Evolutionary conservation across 2,797 vertebrate genomes (phyloP).

Genomic region (Neosilurus hyrtlii): DNA sequence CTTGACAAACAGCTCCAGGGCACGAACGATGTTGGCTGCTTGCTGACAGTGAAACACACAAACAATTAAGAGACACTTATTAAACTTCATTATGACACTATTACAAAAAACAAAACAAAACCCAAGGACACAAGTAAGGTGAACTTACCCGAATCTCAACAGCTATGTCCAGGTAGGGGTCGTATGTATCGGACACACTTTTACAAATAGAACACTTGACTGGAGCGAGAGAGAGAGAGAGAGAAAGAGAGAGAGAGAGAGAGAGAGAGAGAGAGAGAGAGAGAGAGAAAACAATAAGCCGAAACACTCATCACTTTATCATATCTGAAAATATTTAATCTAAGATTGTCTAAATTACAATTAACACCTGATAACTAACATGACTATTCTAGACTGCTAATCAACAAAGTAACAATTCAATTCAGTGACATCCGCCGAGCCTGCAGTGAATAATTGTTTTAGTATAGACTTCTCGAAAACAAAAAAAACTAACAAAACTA

Average conservation of each 20-base stretch:
- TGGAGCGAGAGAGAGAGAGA: constrained; percentile 50
- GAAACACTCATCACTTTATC: neutral
- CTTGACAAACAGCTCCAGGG: constrained; percentile 90
- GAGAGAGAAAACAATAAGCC: too few relatives aligned
- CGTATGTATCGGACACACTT: constrained; percentile 91
- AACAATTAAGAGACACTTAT: neutral
- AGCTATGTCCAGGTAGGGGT: constrained; percentile 90
- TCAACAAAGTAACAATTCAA: too few relatives aligned
- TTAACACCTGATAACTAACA: too few relatives aligned
- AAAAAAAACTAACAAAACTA: too few relatives aligned
- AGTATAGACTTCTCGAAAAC: too few relatives aligned
- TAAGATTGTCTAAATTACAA: neutral
- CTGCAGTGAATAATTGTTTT: too few relatives aligned
- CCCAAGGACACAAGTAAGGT: neutral
- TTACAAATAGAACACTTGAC: constrained; percentile 92
- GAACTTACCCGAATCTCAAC: constrained; percentile 87
- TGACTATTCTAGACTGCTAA: too few relatives aligned
- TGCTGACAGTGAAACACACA: constrained; percentile 72
- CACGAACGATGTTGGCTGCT: constrained; percentile 84
- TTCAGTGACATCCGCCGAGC: too few relatives aligned
- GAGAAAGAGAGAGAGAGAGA: neutral
- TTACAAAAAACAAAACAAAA: neutral
- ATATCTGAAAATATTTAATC: neutral
- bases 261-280: neutral
- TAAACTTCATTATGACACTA: neutral